Conservation (phyloP, 92 coral and sea anemone species). For the Parazoanthus darwini region DNA sequence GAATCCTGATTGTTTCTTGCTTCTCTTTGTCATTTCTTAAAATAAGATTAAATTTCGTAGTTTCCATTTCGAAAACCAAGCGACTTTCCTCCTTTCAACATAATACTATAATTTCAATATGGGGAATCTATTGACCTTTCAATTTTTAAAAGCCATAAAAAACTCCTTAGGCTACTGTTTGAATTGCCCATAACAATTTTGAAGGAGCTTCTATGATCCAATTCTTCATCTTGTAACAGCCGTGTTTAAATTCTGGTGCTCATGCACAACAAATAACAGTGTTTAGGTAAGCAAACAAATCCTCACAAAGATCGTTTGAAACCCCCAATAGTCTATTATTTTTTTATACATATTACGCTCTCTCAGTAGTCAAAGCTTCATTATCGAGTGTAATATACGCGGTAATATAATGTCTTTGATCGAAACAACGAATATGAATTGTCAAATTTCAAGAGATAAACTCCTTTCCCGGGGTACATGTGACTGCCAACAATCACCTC, state of each 20-base stretch:
- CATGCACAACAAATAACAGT: not conserved
- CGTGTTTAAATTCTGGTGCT: not conserved
- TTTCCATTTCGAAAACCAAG: not conserved
- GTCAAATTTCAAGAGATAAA: constrained; percentile 94
- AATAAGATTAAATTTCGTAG: not conserved
- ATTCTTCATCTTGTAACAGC: not conserved
- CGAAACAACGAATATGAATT: constrained; percentile 96
- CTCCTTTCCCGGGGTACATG: constrained; percentile 97
- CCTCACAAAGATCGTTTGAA: not conserved
- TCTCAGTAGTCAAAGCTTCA: not conserved
- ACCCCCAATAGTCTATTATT: not conserved
- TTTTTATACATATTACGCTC: not conserved
- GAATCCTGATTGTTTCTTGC: not conserved
- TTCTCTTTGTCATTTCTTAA: no score
- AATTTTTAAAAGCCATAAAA: no score
- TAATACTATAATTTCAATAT: not conserved
- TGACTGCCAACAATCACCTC: constrained; percentile 99
- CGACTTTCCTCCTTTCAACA: not conserved
- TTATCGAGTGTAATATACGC: constrained; percentile 96
- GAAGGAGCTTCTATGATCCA: not conserved
- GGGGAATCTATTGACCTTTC: not conserved
- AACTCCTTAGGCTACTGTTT: not conserved
- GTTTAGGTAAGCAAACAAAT: not conserved
- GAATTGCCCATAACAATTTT: not conserved
- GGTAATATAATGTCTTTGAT: constrained; percentile 94